These are phyloP conservation scores for Nansenia antarctica DNA, from an alignment of 2,113 vertebrate genomes.

Conservation along the genomic window DNA sequence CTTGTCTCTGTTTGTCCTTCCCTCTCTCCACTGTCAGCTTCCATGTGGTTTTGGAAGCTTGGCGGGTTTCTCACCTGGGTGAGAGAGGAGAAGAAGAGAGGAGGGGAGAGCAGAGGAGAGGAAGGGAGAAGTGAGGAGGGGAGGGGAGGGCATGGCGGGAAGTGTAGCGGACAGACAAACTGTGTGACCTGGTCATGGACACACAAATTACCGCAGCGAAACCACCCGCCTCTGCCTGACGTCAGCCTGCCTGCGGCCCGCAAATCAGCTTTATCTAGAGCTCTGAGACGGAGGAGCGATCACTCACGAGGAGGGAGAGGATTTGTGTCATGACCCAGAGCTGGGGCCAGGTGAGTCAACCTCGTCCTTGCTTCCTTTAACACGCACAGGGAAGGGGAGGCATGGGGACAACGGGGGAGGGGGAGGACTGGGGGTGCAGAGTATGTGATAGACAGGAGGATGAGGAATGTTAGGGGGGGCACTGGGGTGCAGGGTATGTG, in stretches of 20 bases:
- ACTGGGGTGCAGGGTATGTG: too few species aligned
- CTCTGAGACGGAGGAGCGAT: not conserved
- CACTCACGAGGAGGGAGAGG: not conserved
- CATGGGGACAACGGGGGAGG: not conserved
- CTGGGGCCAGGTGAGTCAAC: not conserved
- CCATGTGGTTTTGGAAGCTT: too few species aligned
- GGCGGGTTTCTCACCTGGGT: not conserved
- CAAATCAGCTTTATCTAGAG: conserved; percentile 49
- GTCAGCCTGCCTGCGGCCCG: conserved; percentile 35
- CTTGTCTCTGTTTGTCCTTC: not conserved
- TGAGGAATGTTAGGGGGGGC: not conserved
- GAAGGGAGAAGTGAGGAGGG: too few species aligned
- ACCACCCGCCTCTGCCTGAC: conserved; percentile 30
- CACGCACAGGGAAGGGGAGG: not conserved
- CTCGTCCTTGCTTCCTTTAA: not conserved
- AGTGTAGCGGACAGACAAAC: conserved; percentile 2
- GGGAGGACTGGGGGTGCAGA: not conserved
- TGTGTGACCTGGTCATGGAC: conserved; percentile 34
- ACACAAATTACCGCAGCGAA: conserved; percentile 6
- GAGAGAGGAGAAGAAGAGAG: too few species aligned
- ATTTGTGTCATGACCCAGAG: not conserved
- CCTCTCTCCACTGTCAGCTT: not conserved
- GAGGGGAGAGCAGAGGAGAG: too few species aligned
- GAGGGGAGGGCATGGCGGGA: not conserved
- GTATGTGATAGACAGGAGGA: not conserved